Evolutionary conservation across 2,888 invertebrate species (phyloP), one percentile per base, ranked within the genome.

Genomic region (Drosophila meridionalis): DNA sequence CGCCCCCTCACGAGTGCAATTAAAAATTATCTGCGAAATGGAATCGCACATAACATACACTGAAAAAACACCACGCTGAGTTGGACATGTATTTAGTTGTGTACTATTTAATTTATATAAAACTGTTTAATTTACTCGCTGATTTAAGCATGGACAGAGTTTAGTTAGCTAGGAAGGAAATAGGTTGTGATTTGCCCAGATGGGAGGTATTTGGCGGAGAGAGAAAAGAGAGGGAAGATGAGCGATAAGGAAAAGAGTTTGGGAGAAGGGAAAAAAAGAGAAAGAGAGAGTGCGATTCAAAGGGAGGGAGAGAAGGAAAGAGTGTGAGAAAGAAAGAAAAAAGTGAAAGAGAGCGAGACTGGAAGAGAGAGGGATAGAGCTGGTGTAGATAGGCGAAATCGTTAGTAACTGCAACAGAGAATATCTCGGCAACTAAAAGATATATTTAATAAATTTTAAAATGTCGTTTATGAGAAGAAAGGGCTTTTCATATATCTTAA

Each of bases 1-100:
- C 57, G 32, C 26, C 57, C 34, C 28, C 32, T 30, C 59, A 38
- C 47, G 20, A 57, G 42, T 59, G 78, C 76, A 83, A 88, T 88
- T 88, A 86, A 86, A 86, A 88, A 87, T 86, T 86, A 86, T 86
- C 89, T 78, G 56, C 71, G 50, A 58, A 69, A 59, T 61, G 78
- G 68, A 72, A 84, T 87, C 86, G 71, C 59, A n/a, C 60, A 83
- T 79, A 59, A 83, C 86, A 73, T 76, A 85, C 75, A 79, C 83
- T 76, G 78, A 57, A 63, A 76, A 62, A 75, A 28, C 30, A 4
- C 14, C 8, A 9, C 48, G 8, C 26, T 45, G 26, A 45, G 12
- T 45, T 28, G 47, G 47, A 28, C n/a, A 28, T 28, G 12, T 3
- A 52, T 56, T 52, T 52, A 34, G 34, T 20, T 32, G 4, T 32